These are phyloP conservation scores for Terrapene triunguis DNA, from an alignment of 2,113 vertebrate species.

Conservation along the genomic window DNA sequence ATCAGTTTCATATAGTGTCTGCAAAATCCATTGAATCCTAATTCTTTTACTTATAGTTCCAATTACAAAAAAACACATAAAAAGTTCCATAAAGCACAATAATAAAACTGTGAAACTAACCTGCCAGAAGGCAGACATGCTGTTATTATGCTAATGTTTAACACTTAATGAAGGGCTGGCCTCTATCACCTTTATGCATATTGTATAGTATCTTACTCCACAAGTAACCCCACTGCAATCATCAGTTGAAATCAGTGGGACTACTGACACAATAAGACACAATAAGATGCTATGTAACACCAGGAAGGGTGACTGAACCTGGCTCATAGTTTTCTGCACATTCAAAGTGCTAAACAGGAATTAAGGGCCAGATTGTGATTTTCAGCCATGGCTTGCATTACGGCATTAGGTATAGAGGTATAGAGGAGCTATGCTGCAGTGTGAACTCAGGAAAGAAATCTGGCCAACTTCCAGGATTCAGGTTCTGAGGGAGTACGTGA, in stretches of 20 bases:
- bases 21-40: neutral
- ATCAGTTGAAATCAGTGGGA: neutral
- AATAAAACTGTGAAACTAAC: neutral
- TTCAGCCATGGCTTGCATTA: neutral
- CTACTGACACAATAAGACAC: neutral
- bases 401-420: neutral
- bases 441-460: neutral
- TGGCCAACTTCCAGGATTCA: neutral
- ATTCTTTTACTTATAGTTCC: neutral
- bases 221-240: neutral
- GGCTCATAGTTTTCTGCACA: neutral
- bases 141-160: neutral
- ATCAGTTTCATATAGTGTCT: neutral
- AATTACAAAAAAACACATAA: neutral
- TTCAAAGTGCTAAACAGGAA: neutral
- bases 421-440: neutral
- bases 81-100: neutral
- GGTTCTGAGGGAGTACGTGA: fast-evolving
- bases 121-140: neutral
- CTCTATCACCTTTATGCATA: fast-evolving
- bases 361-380: fast-evolving
- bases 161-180: neutral
- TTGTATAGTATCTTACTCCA: neutral
- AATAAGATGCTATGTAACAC: neutral
- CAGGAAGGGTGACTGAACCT: neutral